phyloP scores from a whole-genome alignment of 1,140 invertebrate genomes.

The Lutraria rhynchaena region DNA sequence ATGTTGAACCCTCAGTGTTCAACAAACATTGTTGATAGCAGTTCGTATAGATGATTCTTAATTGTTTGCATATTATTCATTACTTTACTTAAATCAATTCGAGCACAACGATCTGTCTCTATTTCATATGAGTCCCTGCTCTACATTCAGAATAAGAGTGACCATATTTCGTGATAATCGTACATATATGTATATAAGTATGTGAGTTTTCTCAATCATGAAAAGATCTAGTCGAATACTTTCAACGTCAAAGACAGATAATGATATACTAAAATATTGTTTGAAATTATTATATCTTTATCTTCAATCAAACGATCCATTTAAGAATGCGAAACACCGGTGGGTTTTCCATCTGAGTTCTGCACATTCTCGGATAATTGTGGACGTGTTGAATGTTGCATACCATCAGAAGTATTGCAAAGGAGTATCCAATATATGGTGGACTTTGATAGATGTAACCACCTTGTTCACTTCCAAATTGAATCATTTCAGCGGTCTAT shows the following conservation, averaged over 20 bases:
- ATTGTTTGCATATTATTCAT: too few relatives aligned
- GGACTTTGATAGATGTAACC: conserved; percentile 24
- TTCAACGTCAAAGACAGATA: neutral
- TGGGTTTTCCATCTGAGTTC: neutral
- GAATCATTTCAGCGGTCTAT: neutral
- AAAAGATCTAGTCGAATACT: neutral
- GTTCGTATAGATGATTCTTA: neutral
- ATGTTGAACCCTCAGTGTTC: neutral
- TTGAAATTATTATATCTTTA: neutral
- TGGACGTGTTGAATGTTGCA: neutral
- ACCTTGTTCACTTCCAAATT: neutral
- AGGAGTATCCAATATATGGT: neutral
- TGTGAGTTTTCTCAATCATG: neutral
- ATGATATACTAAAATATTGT: neutral
- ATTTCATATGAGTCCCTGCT: neutral
- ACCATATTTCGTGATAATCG: neutral
- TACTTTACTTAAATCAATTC: neutral
- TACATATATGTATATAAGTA: neutral
- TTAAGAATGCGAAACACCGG: neutral
- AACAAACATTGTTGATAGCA: neutral
- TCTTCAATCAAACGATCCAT: neutral
- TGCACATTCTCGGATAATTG: conserved; percentile 11
- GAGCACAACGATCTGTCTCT: neutral
- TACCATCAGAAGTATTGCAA: conserved; percentile 5
- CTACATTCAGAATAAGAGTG: neutral